Conservation (phyloP, 30 jellyfish, hydroid and myxozoan genomes). For the Chrysaora quinquecirrha region DNA sequence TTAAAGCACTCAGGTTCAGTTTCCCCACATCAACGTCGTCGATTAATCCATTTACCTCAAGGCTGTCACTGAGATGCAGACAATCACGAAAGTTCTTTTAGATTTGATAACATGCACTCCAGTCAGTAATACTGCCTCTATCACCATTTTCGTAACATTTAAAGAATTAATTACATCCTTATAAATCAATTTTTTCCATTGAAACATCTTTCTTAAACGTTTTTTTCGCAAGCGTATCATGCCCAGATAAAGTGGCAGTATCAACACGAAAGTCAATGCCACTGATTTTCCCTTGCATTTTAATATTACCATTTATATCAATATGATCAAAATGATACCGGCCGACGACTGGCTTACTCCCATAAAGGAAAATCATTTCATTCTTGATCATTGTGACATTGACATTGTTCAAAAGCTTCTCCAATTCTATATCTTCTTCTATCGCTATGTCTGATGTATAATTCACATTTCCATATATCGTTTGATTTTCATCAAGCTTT, state of each 20-base stretch:
- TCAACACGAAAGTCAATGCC: constrained; percentile 79
- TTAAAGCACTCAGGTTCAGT: constrained; percentile 50
- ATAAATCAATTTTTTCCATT: constrained; percentile 27
- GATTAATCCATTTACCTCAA: constrained; percentile 57
- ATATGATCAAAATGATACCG: constrained; percentile 7
- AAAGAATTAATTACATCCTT: constrained; percentile 70
- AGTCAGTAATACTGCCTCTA: constrained; percentile 54
- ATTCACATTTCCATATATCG: constrained; percentile 23
- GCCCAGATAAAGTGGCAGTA: constrained; percentile 67
- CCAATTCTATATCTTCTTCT: constrained; percentile 53
- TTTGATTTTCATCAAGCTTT: constrained; percentile 30
- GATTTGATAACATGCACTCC: constrained; percentile 63
- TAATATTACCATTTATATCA: constrained; percentile 40
- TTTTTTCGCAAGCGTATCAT: constrained; percentile 53
- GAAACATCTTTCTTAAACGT: constrained; percentile 35
- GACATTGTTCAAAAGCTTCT: constrained; percentile 51
- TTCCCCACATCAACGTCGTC: constrained; percentile 82
- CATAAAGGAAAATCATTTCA: constrained; percentile 57
- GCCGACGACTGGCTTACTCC: constrained; percentile 60
- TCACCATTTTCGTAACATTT: constrained; percentile 51
- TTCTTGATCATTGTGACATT: constrained; percentile 29
- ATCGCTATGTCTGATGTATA: constrained; percentile 19
- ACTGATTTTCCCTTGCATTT: constrained; percentile 60
- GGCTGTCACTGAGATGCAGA: constrained; percentile 38
- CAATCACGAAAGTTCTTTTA: constrained; percentile 38